Percentiles rank a stretch among this genome's conserved stretches.
These are phyloP conservation scores for Hemibagrus wyckioides DNA, from an alignment of 2,113 vertebrate species.

Conservation along the genomic window DNA sequence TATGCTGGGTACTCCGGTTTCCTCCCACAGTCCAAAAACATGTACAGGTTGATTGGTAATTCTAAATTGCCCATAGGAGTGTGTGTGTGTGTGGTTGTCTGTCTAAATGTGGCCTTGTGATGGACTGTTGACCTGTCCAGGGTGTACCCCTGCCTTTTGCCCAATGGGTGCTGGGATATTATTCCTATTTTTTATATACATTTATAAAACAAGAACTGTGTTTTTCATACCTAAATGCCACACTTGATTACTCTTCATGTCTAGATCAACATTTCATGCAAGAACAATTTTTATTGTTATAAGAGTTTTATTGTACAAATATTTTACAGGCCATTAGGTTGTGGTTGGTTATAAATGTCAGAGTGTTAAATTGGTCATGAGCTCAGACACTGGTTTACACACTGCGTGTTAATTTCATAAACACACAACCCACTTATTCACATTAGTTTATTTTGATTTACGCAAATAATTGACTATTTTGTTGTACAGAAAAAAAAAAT, in stretches of 20 bases:
- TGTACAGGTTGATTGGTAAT: too few species aligned
- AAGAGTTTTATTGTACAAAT: background rate
- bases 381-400: background rate
- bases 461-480: background rate
- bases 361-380: background rate
- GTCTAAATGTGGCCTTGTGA: too few species aligned
- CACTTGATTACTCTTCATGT: background rate
- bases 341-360: background rate
- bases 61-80: too few species aligned
- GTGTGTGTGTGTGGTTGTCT: too few species aligned
- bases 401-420: background rate
- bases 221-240: background rate
- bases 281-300: slow-evolving; percentile 15
- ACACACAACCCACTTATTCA: background rate
- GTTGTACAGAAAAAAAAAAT: background rate
- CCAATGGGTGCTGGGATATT: too few species aligned
- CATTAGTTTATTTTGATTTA: background rate
- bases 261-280: background rate
- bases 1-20: too few species aligned
- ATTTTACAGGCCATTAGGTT: background rate
- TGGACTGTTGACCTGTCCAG: too few species aligned
- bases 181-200: background rate
- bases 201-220: background rate
- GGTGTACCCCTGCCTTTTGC: too few species aligned
- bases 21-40: too few species aligned